Evolutionary conservation across 2,888 invertebrate genomes (phyloP).

Genomic region (Ophion slaviceki): DNA sequence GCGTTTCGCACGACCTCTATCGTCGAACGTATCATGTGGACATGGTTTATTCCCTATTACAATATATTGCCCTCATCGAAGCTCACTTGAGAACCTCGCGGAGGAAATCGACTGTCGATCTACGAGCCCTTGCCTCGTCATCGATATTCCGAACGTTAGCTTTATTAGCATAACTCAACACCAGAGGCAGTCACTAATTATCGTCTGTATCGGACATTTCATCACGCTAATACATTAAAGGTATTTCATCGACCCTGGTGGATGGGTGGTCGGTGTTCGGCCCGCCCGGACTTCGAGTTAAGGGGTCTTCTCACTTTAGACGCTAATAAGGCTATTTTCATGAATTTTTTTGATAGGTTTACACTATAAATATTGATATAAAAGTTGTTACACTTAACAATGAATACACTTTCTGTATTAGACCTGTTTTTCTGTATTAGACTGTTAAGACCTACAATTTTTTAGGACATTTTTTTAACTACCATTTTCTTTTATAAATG

Average conservation of each 20-base stretch:
- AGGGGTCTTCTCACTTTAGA: neutral
- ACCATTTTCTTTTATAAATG: too few relatives aligned
- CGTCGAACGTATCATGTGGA: constrained; percentile 29
- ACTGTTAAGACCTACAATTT: too few relatives aligned
- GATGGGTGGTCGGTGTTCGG: too few relatives aligned
- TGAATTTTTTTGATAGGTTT: too few relatives aligned
- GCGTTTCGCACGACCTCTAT: constrained; percentile 23
- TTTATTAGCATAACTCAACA: constrained; percentile 18
- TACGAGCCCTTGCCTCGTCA: constrained; percentile 12
- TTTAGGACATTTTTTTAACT: too few relatives aligned
- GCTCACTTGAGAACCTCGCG: constrained; percentile 27
- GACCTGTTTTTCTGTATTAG: too few relatives aligned
- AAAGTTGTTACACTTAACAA: too few relatives aligned
- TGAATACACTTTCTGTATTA: too few relatives aligned
- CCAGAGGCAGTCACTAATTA: constrained; percentile 7
- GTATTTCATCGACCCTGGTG: too few relatives aligned
- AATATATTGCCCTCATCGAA: constrained; percentile 49
- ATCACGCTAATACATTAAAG: neutral
- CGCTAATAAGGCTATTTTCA: too few relatives aligned
- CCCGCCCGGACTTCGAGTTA: neutral
- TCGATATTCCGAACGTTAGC: constrained; percentile 23
- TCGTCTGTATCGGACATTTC: too few relatives aligned
- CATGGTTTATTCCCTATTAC: constrained; percentile 32
- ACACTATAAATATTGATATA: too few relatives aligned
- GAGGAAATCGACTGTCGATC: constrained; percentile 61